These are phyloP conservation scores for Phasianus colchicus DNA, from an alignment of 2,113 vertebrate species.

Conservation along the genomic window DNA sequence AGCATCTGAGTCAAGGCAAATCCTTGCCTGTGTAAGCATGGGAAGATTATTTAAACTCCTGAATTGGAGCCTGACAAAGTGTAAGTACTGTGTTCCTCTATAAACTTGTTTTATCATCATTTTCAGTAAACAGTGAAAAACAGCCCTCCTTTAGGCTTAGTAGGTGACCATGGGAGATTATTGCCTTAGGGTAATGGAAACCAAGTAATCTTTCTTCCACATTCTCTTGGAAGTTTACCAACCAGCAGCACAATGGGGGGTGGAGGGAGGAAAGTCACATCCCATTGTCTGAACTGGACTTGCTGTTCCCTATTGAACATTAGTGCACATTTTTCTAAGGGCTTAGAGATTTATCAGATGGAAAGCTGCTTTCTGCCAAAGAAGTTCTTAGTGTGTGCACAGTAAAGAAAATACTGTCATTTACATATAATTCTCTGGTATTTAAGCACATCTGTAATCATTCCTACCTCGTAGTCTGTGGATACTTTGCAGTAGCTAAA, in stretches of 20 bases:
- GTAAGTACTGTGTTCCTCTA: neutral
- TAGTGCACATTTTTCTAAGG: neutral
- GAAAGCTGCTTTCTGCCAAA: neutral
- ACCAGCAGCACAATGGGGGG: constrained; percentile 9
- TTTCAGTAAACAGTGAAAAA: constrained; percentile 1
- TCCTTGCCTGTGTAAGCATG: neutral
- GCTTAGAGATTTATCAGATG: neutral
- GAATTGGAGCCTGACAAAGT: neutral
- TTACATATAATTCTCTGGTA: neutral
- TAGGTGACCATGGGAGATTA: constrained; percentile 2
- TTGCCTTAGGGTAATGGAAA: constrained; percentile 8
- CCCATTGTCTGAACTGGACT: constrained; percentile 33
- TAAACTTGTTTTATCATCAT: neutral
- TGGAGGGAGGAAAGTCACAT: neutral
- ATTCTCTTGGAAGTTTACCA: constrained; percentile 12
- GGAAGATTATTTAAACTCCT: neutral
- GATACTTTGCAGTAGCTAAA: neutral
- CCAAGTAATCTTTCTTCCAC: constrained; percentile 25
- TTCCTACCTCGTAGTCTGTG: neutral
- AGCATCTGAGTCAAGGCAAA: neutral
- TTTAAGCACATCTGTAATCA: neutral
- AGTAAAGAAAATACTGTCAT: neutral
- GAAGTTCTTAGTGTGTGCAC: neutral
- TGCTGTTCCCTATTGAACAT: neutral
- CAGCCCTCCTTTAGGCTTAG: neutral